Evolutionary conservation across 37 sponge, comb jelly and placozoan species (phyloP), one percentile per base, ranked within the genome.

Genomic region (Corticium candelabrum): DNA sequence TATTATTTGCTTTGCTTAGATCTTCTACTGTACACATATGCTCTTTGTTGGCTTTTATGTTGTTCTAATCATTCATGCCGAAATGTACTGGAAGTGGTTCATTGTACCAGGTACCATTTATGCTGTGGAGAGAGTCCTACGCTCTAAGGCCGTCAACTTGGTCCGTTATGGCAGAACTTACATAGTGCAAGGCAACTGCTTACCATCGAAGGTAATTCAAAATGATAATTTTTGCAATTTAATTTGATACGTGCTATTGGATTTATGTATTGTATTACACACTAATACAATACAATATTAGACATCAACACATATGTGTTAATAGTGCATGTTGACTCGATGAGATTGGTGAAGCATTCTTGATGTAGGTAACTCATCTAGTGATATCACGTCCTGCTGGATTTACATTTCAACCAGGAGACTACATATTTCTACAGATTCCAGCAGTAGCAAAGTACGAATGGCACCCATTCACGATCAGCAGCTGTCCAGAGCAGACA

Each of bases 381-480:
- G 89, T 85, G 38, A 76, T 92, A 38, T 79, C 78, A 0, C 75
- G 88, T 41, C 89, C 93, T 0, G 35, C 72, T 2, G 83, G 86
- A 39, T 89, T 92, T 79, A 38, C 35, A 29, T 92, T 82, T 41
- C 84, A 92, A 35, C 89, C 93, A 3, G 93, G 93, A 37, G 93
- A 92, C 87, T 92, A 92, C 77, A 68, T 88, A 1, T 92, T 84
- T 70, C n/a, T 92, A 1, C 90, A 89, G 34, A 86, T 92, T 29
- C 93, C 93, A 15, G 37, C 43, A 30, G 86, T 92, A 38, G 93
- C 93, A 15, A 85, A 85, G 50, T 92, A 92, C 35, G 93, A 92
- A 67, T 92, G 93, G 93, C 93, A 92, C 41, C 93, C 93, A 15
- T 92, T 92, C 78, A 92, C 93, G 21, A 92, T 92, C 7, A 86